These are phyloP conservation scores for Todiramphus saurophagus DNA, from an alignment of 2,113 vertebrate species.

Conservation along the genomic window DNA sequence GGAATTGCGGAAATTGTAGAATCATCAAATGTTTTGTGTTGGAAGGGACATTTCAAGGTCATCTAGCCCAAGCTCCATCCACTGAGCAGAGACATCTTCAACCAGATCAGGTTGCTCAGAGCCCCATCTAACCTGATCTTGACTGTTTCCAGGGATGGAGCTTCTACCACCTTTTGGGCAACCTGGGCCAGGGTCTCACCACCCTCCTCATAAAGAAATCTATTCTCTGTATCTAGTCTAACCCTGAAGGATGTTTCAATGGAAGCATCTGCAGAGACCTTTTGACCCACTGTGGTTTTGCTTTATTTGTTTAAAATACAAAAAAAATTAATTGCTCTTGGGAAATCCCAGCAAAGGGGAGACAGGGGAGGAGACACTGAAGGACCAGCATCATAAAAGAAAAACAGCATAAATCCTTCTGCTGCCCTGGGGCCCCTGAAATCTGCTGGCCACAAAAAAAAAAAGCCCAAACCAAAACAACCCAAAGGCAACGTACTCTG, in stretches of 20 bases:
- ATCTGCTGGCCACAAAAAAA: not conserved
- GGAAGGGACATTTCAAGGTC: not conserved
- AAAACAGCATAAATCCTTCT: not conserved
- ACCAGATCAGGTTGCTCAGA: not conserved
- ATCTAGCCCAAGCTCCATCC: not conserved
- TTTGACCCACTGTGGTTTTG: not conserved
- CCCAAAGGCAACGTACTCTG: not conserved
- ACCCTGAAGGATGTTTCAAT: not conserved
- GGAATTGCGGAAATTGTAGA: not conserved
- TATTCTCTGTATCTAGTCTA: not conserved
- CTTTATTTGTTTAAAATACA: not conserved
- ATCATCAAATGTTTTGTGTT: not conserved
- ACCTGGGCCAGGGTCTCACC: not conserved
- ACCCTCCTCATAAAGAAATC: not conserved
- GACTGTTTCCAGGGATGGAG: not conserved
- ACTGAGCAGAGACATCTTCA: not conserved
- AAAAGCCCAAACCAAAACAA: not conserved
- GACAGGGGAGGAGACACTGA: not conserved
- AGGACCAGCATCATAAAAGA: not conserved
- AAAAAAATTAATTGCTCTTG: not conserved
- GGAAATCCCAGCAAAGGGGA: not conserved
- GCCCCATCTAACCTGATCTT: not conserved
- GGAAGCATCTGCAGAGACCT: accelerated
- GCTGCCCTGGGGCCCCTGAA: not conserved
- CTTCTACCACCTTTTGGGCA: not conserved